Conservation (phyloP, 1,140 invertebrate genomes). For the Uloborus diversus region DNA sequence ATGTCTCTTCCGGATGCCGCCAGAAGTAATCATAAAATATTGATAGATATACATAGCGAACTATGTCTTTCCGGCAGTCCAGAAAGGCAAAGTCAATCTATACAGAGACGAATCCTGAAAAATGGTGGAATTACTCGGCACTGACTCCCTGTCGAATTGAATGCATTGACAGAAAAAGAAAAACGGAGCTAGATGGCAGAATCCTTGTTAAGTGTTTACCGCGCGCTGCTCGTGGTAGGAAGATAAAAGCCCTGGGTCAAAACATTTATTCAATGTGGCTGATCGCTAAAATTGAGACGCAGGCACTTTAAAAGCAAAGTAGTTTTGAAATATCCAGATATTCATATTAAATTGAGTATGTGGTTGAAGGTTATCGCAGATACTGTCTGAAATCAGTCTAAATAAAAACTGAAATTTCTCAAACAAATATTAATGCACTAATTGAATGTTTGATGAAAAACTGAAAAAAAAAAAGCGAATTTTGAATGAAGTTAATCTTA, state of each 20-base stretch:
- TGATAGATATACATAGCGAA: constrained; percentile 2
- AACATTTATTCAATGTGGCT: background rate
- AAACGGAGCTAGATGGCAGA: background rate
- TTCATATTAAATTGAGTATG: too few relatives aligned
- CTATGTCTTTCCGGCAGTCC: background rate
- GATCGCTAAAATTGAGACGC: background rate
- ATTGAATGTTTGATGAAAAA: too few relatives aligned
- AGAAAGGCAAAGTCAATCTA: constrained; percentile 7
- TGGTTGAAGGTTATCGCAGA: too few relatives aligned
- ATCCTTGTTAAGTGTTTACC: constrained; percentile 9
- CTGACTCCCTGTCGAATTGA: background rate
- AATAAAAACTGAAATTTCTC: too few relatives aligned
- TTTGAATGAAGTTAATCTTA: too few relatives aligned
- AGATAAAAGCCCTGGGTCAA: constrained; percentile 13
- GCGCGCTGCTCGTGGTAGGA: background rate
- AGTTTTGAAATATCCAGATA: background rate
- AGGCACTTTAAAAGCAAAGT: background rate
- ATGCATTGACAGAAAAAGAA: constrained; percentile 12
- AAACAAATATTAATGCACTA: too few relatives aligned
- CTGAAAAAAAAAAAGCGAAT: too few relatives aligned
- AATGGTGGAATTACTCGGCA: constrained; percentile 3
- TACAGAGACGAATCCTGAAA: background rate
- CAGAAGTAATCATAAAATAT: constrained; percentile 46
- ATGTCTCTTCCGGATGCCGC: background rate
- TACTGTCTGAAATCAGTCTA: too few relatives aligned